A percentile compares a stretch with the other conserved stretches of the same genome.
phyloP scores from a whole-genome alignment of 2,888 invertebrate genomes.

The Ischnus inquisitorius region DNA sequence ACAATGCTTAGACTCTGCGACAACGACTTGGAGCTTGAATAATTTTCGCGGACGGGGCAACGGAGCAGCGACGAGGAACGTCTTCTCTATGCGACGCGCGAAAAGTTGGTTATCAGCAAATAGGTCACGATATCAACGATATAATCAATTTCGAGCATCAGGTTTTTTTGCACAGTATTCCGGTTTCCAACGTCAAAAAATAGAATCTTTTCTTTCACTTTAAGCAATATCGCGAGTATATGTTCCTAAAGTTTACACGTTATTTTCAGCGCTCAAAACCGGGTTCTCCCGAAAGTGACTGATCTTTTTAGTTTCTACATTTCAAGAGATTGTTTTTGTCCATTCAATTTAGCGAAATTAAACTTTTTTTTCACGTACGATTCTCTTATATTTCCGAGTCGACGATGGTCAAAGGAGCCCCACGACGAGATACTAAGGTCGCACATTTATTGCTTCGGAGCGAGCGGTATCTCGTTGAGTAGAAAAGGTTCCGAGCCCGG shows the following conservation, averaged over 20 bases:
- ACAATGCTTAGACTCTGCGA: constrained; percentile 20
- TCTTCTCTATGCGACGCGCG: too few species aligned
- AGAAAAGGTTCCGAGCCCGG: constrained; percentile 24
- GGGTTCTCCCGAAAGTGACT: too few species aligned
- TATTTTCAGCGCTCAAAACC: too few species aligned
- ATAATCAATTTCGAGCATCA: too few species aligned
- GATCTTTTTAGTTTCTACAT: neutral
- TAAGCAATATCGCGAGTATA: too few species aligned
- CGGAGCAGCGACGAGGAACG: neutral
- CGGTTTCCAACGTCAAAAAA: too few species aligned
- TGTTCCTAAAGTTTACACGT: too few species aligned
- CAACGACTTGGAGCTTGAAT: constrained; percentile 25
- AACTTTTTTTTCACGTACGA: constrained; percentile 27
- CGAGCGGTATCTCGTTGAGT: constrained; percentile 53
- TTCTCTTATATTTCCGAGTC: constrained; percentile 20
- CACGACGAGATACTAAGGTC: constrained; percentile 59
- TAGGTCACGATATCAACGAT: too few species aligned
- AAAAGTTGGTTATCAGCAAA: too few species aligned
- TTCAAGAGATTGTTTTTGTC: constrained; percentile 10
- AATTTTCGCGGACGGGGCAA: neutral
- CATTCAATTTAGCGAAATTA: constrained; percentile 28
- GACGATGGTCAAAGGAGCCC: constrained; percentile 8
- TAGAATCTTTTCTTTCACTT: too few species aligned
- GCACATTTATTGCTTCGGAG: constrained; percentile 64
- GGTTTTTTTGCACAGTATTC: too few species aligned